Percentiles rank a stretch among this genome's conserved stretches.
Evolutionary conservation across 2,888 invertebrate genomes (phyloP).

Genomic region (Arctia plantaginis): DNA sequence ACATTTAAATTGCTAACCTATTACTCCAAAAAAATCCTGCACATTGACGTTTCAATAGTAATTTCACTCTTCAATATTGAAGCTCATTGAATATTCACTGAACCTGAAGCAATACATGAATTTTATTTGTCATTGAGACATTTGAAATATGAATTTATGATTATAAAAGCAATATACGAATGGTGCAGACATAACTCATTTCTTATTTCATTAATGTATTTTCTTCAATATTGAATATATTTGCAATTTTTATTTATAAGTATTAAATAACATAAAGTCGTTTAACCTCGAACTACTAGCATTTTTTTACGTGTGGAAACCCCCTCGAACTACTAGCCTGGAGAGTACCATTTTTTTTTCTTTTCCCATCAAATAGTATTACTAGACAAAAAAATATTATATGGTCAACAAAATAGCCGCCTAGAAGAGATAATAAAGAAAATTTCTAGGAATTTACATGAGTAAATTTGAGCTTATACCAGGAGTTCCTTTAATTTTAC

Average conservation of each 20-base stretch:
- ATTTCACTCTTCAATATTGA: slow-evolving; percentile 21
- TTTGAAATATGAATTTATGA: neutral
- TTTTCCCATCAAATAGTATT: neutral
- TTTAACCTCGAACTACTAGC: neutral
- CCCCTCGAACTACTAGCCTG: neutral
- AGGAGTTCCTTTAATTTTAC: too few species aligned
- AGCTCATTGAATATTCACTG: slow-evolving; percentile 37
- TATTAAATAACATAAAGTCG: neutral
- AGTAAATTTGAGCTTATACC: too few species aligned
- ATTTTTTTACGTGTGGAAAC: too few species aligned
- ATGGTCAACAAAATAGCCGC: too few species aligned
- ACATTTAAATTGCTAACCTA: neutral
- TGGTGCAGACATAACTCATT: neutral
- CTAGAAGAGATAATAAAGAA: too few species aligned
- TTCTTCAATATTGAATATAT: neutral
- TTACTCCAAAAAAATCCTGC: neutral
- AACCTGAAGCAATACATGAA: slow-evolving; percentile 33
- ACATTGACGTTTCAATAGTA: slow-evolving; percentile 28
- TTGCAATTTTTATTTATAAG: neutral
- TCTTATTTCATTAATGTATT: neutral
- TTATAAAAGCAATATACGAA: neutral
- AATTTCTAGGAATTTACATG: too few species aligned
- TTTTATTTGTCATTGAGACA: slow-evolving; percentile 31
- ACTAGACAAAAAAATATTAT: too few species aligned
- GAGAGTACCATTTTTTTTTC: neutral